Evolutionary conservation across 2,797 vertebrate species (phyloP).

Genomic region (Muscicapa striata): DNA sequence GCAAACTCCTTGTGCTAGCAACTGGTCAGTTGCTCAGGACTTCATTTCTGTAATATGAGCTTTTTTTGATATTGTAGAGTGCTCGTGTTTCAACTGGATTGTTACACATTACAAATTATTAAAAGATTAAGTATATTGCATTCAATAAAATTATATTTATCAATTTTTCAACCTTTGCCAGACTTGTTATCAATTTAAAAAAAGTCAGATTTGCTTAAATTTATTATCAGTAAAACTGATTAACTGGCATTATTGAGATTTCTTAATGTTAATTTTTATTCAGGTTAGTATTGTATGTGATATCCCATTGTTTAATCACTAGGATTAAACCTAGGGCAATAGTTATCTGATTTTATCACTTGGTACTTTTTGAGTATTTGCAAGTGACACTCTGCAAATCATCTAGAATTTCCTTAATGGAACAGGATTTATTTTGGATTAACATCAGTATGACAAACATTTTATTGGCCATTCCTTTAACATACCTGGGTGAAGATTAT

Average conservation of each 20-base stretch:
- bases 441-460: neutral
- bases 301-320: conserved; percentile 45
- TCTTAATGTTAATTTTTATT: conserved; percentile 15
- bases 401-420: conserved; percentile 35
- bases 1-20: neutral
- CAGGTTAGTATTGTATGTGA: neutral
- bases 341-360: conserved; percentile 34
- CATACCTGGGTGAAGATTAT: neutral
- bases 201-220: neutral
- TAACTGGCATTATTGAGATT: neutral
- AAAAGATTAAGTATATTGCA: neutral
- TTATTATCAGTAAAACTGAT: conserved; percentile 17
- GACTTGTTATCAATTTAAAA: conserved; percentile 18
- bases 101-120: neutral
- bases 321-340: conserved; percentile 34
- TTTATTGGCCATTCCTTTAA: neutral
- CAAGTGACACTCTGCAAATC: conserved; percentile 27
- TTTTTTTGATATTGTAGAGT: neutral
- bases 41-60: neutral
- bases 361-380: conserved; percentile 42
- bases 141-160: conserved; percentile 23
- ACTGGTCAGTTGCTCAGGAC: neutral
- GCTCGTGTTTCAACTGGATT: neutral
- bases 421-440: conserved; percentile 27
- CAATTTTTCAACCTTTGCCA: neutral